Base-by-base conservation (phyloP, 2,888 invertebrate species). In the Spatulosminthurus flaviceps region DNA sequence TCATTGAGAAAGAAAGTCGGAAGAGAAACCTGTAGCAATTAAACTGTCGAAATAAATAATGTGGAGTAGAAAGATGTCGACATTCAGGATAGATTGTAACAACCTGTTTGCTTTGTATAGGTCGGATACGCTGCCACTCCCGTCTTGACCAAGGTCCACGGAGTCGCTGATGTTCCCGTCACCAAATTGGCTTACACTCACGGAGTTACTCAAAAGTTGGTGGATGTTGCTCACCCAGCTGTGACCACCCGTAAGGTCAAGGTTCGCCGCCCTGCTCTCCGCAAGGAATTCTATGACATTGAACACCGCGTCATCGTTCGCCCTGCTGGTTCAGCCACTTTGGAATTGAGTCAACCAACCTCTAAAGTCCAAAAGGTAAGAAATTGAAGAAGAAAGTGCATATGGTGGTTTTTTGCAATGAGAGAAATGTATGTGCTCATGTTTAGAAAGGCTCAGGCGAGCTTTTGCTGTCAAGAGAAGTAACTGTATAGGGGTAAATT, bases 221-320 rank as follows among this genome's bases (percentile, higher is more conserved):
- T 91, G 19, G 91, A 91, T 85, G 90, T 91, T 24, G 89, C 90
- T 5, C 90, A 91, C 83, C 90, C 91, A 0, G 90, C 90, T 1
- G 87, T 89, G 11, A 90, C 90, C 82, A 90, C 91, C 28, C 89
- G 90, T 77, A 90, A 90, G 81, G 89, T 89, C 85, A 90, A 88
- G 88, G 89, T 91, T 13, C 90, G 91, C 80, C 89, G 91, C 81
- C 91, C 91, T 64, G 91, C 91, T 43, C 90, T 91, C 80, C 90
- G 91, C 84, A 91, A 91, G 86, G 90, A 91, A 86, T 91, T 91
- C 87, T 91, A 91, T 86, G 91, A 91, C 84, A 90, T 91, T 82
- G 91, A 91, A 85, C 90, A 91, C 84, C 89, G 90, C 70, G 89
- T 90, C 26, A 88, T 91, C 22, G 89, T 91, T 66, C 89, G 91